Base-by-base conservation (phyloP, 2,113 vertebrate genomes). In the Petrocephalus microphthalmus region DNA sequence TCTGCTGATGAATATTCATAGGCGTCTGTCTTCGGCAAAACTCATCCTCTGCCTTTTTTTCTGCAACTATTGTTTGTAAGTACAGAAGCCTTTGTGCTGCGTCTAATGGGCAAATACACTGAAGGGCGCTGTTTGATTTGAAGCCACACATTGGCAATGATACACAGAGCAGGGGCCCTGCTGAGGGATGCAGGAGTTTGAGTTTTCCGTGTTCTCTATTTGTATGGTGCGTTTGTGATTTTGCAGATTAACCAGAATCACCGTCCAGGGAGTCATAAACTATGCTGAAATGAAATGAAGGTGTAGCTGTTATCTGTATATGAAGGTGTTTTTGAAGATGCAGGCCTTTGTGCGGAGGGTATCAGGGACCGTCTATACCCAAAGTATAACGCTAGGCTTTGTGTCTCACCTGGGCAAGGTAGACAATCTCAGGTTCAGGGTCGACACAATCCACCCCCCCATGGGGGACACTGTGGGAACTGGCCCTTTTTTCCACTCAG, bases 1-100 rank as follows among this genome's bases (percentile, higher is more conserved):
- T 54, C n/a, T 56, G 84, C 29, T 56, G 29, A 54, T 85, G 84
- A 85, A 85, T 85, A 85, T 85, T 85, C 84, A 85, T 85, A 54
- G 25, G 84, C 52, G 47, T 85, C 84, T 85, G 84, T 85, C 51
- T 37, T 85, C 10, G 5, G 71, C 33, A 78, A 74, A 42, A 13
- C 47, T 49, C 47, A 3, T 2, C 47, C 11, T 67, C 4, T 0
- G 3, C 8, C 29, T 64, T 64, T 67, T 29, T 64, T 17, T 13
- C 13, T 37, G 71, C 13, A 78, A 78, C 33, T 78, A 25, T 52
- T 84, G 82, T 84, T 22, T 84, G 49, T 84, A 84, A 84, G 49
- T 84, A 84, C 82, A 15, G 45, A 52, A 47, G 49, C 82, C 82
- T 84, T 49, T 25, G 45, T 51, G 45, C 49, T 52, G 33, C 2